Percentiles rank a stretch among this genome's conserved stretches.
phyloP scores from a whole-genome alignment of 2,797 vertebrate genomes.

The Acipenser oxyrinchus region DNA sequence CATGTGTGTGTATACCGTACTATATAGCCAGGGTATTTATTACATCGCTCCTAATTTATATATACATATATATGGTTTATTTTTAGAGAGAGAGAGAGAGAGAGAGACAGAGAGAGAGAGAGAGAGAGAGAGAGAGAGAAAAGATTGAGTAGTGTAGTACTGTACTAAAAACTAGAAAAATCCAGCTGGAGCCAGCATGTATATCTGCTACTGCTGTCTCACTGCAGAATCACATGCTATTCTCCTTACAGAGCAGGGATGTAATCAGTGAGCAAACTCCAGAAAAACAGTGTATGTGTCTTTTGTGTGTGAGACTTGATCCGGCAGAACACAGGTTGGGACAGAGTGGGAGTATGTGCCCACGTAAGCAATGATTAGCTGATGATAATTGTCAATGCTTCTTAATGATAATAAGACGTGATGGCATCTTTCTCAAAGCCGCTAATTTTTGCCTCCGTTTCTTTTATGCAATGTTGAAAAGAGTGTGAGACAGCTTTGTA shows the following conservation, averaged over 20 bases:
- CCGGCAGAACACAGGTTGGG: neutral
- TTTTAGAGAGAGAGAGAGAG: neutral
- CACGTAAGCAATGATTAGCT: neutral
- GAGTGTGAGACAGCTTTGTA: neutral
- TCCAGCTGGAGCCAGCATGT: slow-evolving; percentile 15
- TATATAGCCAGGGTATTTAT: too few relatives aligned
- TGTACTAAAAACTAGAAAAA: slow-evolving; percentile 14
- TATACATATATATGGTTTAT: too few relatives aligned
- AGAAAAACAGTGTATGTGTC: neutral
- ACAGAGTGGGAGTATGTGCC: neutral
- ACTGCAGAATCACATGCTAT: neutral
- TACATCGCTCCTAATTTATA: too few relatives aligned
- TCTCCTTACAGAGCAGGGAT: neutral
- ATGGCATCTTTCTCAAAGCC: slow-evolving; percentile 13
- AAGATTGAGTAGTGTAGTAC: neutral
- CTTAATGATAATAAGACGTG: slow-evolving; percentile 6
- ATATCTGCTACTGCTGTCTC: slow-evolving; percentile 1
- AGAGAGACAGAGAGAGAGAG: slow-evolving; percentile 1
- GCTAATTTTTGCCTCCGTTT: slow-evolving; percentile 13
- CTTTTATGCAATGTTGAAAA: slow-evolving; percentile 10
- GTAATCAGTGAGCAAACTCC: neutral
- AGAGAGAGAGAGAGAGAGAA: neutral
- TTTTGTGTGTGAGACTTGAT: neutral
- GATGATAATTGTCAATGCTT: slow-evolving; percentile 1
- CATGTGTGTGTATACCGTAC: too few relatives aligned